Conservation (phyloP, 2,888 invertebrate species). For the Schizotus pectinicornis region DNA sequence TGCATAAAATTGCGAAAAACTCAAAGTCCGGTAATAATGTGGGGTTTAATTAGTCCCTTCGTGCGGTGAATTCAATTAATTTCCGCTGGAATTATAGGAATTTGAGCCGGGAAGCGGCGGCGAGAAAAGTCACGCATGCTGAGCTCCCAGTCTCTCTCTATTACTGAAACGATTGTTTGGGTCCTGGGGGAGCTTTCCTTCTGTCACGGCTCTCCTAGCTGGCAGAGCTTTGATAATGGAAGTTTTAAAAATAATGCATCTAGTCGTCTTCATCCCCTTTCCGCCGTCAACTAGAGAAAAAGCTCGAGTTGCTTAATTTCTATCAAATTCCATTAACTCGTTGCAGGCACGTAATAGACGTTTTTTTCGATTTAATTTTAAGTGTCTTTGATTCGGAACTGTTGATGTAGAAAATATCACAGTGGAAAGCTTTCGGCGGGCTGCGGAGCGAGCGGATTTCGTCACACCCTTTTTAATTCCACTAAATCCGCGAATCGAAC, state of each 20-base stretch:
- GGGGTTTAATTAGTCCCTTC: neutral
- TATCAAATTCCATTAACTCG: neutral
- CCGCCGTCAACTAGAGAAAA: neutral
- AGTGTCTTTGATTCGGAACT: constrained; percentile 29
- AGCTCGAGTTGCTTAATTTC: neutral
- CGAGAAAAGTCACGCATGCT: constrained; percentile 27
- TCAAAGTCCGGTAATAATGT: neutral
- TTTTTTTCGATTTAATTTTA: constrained; percentile 25
- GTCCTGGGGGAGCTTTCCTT: constrained; percentile 25
- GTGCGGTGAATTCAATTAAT: too few species aligned
- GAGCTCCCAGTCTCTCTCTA: constrained; percentile 26
- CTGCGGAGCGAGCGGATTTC: constrained; percentile 19
- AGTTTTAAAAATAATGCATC: constrained; percentile 1
- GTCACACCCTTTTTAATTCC: constrained; percentile 27
- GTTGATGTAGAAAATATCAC: constrained; percentile 38
- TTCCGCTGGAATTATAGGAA: too few species aligned
- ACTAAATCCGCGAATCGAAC: constrained; percentile 23
- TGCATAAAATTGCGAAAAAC: neutral
- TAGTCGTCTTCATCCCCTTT: neutral
- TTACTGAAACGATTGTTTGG: constrained; percentile 30
- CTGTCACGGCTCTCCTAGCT: constrained; percentile 12
- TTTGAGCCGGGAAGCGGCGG: too few species aligned
- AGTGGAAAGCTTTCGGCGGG: constrained; percentile 32
- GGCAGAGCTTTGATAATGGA: constrained; percentile 1
- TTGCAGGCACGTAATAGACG: constrained; percentile 11